These are phyloP conservation scores for Yoshiicerus persimilis DNA, from an alignment of 1,140 invertebrate species.

Conservation along the genomic window DNA sequence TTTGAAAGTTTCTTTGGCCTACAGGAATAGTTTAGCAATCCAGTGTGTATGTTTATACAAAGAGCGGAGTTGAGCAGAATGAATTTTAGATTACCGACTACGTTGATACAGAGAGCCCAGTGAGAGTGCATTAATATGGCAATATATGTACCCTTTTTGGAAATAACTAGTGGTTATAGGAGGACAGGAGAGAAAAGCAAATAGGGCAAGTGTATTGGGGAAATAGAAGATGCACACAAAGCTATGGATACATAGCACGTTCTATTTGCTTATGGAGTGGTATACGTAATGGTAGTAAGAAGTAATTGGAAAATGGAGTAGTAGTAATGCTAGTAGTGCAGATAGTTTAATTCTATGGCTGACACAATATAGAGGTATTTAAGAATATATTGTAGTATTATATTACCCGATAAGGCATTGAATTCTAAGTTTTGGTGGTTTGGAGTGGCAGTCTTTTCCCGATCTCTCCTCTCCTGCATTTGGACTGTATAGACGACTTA, in stretches of 20 bases:
- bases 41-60: background rate
- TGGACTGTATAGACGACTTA: background rate
- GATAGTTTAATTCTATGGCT: background rate
- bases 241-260: too few relatives aligned
- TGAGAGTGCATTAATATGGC: background rate
- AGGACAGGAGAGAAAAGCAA: too few relatives aligned
- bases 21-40: background rate
- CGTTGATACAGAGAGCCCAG: background rate
- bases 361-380: background rate
- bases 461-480: background rate
- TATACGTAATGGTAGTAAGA: too few relatives aligned
- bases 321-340: background rate
- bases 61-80: background rate
- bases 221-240: too few relatives aligned
- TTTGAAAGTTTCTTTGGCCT: background rate
- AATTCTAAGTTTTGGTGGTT: background rate
- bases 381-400: background rate
- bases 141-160: too few relatives aligned
- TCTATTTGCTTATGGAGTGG: too few relatives aligned
- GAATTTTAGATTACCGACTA: background rate
- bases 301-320: background rate
- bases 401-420: background rate
- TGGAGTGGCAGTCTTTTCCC: background rate
- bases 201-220: too few relatives aligned
- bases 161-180: too few relatives aligned